phyloP scores from a whole-genome alignment of 2,797 vertebrate genomes.

The Brotula barbata region DNA sequence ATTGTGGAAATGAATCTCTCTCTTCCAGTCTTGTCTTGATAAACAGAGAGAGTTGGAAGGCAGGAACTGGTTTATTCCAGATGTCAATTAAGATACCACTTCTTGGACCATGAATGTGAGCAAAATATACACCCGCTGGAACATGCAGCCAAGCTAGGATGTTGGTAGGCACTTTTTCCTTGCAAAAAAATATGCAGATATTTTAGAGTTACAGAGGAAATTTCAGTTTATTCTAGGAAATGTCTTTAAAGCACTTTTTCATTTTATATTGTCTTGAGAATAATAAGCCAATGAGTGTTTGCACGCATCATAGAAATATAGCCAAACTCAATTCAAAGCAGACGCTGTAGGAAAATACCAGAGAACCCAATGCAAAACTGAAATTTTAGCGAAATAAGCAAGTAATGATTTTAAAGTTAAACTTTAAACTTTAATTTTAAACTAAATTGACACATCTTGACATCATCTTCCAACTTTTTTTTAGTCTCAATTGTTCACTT shows the following conservation, averaged over 20 bases:
- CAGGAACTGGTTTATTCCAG: constrained; percentile 30
- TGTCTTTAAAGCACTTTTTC: background rate
- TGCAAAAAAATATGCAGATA: background rate
- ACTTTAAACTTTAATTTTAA: too few relatives aligned
- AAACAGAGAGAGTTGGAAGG: constrained; percentile 30
- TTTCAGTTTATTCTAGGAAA: background rate
- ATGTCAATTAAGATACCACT: constrained; percentile 36
- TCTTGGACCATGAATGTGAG: background rate
- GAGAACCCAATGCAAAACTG: too few relatives aligned
- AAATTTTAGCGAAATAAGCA: too few relatives aligned
- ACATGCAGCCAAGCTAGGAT: background rate
- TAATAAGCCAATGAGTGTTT: constrained; percentile 7
- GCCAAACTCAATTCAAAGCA: too few relatives aligned
- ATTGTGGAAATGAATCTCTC: constrained; percentile 31
- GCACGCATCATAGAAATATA: background rate
- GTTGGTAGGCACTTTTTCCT: background rate
- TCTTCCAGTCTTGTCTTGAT: constrained; percentile 35
- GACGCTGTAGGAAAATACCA: too few relatives aligned
- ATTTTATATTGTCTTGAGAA: background rate
- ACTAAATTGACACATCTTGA: too few relatives aligned
- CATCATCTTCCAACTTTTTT: too few relatives aligned
- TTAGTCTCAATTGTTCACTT: too few relatives aligned
- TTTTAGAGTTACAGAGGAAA: background rate
- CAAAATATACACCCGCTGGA: constrained; percentile 6
- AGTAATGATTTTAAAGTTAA: too few relatives aligned